A percentile compares a stretch with the other conserved stretches of the same genome.
These are phyloP conservation scores for Rutilus rutilus DNA, from an alignment of 2,113 vertebrate genomes.

Conservation along the genomic window DNA sequence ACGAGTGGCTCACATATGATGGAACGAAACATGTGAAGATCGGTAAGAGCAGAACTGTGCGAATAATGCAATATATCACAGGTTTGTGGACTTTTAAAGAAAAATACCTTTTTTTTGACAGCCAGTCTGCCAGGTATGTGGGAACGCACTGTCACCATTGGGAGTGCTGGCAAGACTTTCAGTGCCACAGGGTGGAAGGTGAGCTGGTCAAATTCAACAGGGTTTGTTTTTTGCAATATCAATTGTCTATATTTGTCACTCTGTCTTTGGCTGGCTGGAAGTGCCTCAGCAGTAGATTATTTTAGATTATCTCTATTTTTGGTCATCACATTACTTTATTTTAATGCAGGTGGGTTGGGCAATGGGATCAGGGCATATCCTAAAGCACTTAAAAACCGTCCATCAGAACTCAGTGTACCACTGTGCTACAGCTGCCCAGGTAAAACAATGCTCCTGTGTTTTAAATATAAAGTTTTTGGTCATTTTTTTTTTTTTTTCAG, in stretches of 20 bases:
- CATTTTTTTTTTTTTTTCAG: background rate
- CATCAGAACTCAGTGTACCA: conserved; percentile 91
- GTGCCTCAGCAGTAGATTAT: background rate
- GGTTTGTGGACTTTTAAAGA: background rate
- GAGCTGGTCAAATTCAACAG: conserved; percentile 26
- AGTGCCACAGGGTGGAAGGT: conserved; percentile 97
- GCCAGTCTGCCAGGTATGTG: conserved; percentile 94
- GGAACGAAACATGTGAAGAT: conserved; percentile 85
- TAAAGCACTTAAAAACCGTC: conserved; percentile 85
- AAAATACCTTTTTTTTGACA: conserved; percentile 55
- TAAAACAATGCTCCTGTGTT: conserved; percentile 60
- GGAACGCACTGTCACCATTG: conserved; percentile 87
- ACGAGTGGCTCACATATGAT: conserved; percentile 93
- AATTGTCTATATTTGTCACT: background rate
- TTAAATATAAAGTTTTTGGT: background rate
- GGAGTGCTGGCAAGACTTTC: conserved; percentile 93
- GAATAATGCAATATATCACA: background rate
- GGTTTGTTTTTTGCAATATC: background rate
- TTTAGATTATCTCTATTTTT: too few relatives aligned
- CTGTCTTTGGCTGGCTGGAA: background rate
- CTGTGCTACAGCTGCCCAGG: conserved; percentile 89
- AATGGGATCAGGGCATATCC: conserved; percentile 77
- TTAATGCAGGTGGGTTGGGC: conserved; percentile 89
- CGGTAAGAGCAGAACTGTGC: conserved; percentile 70
- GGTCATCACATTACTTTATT: background rate